phyloP scores from a whole-genome alignment of 2,113 vertebrate species.

The Chaetodon trifascialis region DNA sequence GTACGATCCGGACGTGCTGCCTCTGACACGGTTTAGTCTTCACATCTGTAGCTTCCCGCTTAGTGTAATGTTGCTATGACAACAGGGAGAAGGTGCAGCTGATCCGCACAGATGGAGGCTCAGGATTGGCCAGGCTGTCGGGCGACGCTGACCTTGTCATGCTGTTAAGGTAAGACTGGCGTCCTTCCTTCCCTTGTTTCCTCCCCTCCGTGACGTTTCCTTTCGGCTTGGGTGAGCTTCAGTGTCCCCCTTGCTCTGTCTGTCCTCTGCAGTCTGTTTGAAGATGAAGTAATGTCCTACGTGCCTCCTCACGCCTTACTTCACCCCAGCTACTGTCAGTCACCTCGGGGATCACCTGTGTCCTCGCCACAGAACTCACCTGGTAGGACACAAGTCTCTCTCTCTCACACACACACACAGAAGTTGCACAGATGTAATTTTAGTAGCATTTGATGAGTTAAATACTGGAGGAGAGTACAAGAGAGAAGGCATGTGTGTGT shows the following conservation, averaged over 20 bases:
- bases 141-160: constrained; percentile 95
- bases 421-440: too few species aligned
- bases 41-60: neutral
- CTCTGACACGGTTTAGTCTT: too few species aligned
- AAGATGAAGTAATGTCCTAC: constrained; percentile 97
- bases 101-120: constrained; percentile 92
- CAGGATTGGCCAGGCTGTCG: constrained; percentile 92
- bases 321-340: constrained; percentile 93
- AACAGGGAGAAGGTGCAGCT: constrained; percentile 96
- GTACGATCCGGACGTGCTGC: constrained; percentile 70
- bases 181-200: neutral
- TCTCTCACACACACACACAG: too few species aligned
- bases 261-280: constrained; percentile 87
- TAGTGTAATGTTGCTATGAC: constrained; percentile 2
- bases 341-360: constrained; percentile 75
- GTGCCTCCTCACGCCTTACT: constrained; percentile 96
- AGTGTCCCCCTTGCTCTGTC: neutral
- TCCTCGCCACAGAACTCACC: constrained; percentile 96
- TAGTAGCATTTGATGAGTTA: too few species aligned
- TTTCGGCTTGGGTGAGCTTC: neutral
- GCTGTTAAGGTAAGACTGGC: constrained; percentile 87
- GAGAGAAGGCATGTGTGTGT: too few species aligned
- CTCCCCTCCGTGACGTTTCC: neutral
- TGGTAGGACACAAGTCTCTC: constrained; percentile 81
- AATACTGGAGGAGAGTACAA: too few species aligned